phyloP scores from a whole-genome alignment of 2,888 invertebrate genomes.

The Cordylochernes scorpioides region DNA sequence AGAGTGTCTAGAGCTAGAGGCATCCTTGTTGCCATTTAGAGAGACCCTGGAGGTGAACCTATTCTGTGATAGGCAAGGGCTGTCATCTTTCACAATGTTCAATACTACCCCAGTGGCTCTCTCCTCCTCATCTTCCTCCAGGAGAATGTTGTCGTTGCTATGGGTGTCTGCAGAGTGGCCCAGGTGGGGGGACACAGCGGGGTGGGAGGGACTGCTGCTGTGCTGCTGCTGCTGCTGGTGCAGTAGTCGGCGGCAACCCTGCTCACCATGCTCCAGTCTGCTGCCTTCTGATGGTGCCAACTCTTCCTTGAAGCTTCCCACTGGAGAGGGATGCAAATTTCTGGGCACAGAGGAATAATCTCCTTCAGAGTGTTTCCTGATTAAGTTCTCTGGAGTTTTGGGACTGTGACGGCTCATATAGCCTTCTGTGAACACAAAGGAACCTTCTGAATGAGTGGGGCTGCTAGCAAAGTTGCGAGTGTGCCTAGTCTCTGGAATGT shows the following conservation, averaged over 20 bases:
- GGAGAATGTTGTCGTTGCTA: not conserved
- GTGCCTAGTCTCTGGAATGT: slow-evolving; percentile 5
- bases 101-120: no score
- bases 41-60: slow-evolving; percentile 8
- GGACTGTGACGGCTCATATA: slow-evolving; percentile 2
- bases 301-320: slow-evolving; percentile 9
- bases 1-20: slow-evolving; percentile 28
- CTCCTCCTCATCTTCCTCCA: not conserved
- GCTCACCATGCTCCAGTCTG: slow-evolving; percentile 7
- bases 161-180: no score
- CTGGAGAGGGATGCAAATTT: slow-evolving; percentile 8
- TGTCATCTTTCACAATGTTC: no score
- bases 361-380: slow-evolving; percentile 5
- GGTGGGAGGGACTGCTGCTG: no score
- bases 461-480: slow-evolving; percentile 4
- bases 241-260: slow-evolving; percentile 1
- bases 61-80: slow-evolving; percentile 7
- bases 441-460: slow-evolving; percentile 10
- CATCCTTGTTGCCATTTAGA: slow-evolving; percentile 7
- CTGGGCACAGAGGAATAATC: slow-evolving; percentile 5
- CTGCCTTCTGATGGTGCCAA: slow-evolving; percentile 2
- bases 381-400: slow-evolving; percentile 7
- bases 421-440: slow-evolving; percentile 7
- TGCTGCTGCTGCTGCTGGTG: not conserved
- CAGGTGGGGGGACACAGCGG: no score